phyloP scores from a whole-genome alignment of 2,888 invertebrate genomes.

The Linnaemya vulpina region DNA sequence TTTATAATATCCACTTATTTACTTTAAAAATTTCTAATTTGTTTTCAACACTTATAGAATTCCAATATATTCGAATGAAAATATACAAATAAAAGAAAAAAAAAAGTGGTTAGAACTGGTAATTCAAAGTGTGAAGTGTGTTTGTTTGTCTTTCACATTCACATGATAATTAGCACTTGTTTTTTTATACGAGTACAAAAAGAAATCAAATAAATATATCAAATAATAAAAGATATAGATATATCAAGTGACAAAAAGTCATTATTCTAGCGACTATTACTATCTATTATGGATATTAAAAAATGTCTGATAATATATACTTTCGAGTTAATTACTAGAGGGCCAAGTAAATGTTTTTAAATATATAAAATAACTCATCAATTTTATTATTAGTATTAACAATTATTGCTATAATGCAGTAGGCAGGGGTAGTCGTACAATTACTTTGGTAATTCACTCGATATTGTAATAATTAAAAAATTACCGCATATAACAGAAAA shows the following conservation, averaged over 20 bases:
- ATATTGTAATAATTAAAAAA: no score
- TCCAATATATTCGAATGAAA: conserved; percentile 12
- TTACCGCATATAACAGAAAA: no score
- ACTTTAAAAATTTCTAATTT: background rate
- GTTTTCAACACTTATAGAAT: background rate
- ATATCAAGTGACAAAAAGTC: background rate
- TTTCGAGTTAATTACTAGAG: background rate
- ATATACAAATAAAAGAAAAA: background rate
- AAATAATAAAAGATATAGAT: background rate
- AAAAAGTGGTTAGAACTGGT: conserved; percentile 5
- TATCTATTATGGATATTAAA: background rate
- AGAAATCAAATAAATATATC: conserved; percentile 7
- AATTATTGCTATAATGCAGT: no score
- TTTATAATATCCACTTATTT: conserved; percentile 5
- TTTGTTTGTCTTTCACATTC: conserved; percentile 37
- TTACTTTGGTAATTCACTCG: no score
- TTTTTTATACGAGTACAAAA: conserved; percentile 1
- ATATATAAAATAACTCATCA: background rate
- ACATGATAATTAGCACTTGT: conserved; percentile 36
- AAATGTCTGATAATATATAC: background rate
- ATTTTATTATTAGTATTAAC: background rate
- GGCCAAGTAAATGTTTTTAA: background rate
- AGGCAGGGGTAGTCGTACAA: no score
- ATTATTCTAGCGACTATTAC: background rate
- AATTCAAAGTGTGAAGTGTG: background rate